phyloP scores from a whole-genome alignment of 2,797 vertebrate genomes.

The Hypotaenidia okinawae region DNA sequence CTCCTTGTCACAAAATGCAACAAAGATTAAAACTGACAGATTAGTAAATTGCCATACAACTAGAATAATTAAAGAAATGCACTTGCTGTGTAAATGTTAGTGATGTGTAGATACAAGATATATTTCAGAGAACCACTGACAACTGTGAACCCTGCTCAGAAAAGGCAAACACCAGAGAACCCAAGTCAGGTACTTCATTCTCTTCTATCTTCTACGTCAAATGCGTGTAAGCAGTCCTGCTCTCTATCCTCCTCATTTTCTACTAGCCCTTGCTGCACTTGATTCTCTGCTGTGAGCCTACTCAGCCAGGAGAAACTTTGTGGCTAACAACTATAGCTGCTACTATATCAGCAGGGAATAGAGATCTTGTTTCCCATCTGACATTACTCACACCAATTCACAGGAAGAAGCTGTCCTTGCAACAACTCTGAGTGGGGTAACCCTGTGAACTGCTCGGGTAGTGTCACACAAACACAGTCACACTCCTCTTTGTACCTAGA shows the following conservation, averaged over 20 bases:
- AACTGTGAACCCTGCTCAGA: background rate
- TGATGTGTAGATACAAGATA: background rate
- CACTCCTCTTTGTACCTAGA: background rate
- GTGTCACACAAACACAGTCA: background rate
- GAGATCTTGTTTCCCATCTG: background rate
- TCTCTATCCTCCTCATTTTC: background rate
- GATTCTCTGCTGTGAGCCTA: background rate
- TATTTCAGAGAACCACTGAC: background rate
- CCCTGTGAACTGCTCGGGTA: background rate
- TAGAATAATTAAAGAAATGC: slow-evolving; percentile 38
- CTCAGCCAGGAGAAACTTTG: background rate
- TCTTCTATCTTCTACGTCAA: background rate
- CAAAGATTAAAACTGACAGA: slow-evolving; percentile 25
- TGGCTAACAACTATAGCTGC: background rate
- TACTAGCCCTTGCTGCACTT: background rate
- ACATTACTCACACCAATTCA: background rate
- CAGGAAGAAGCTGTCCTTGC: background rate
- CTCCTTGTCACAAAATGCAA: slow-evolving; percentile 28
- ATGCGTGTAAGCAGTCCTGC: background rate
- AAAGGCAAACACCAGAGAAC: background rate
- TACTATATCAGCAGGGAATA: background rate
- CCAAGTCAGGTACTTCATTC: background rate
- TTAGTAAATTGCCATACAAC: slow-evolving; percentile 20
- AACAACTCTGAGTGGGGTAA: background rate
- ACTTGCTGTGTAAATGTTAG: background rate